A percentile compares a stretch with the other conserved stretches of the same genome.
These are phyloP conservation scores for Hetaerina americana DNA, from an alignment of 1,140 invertebrate genomes.

Conservation along the genomic window DNA sequence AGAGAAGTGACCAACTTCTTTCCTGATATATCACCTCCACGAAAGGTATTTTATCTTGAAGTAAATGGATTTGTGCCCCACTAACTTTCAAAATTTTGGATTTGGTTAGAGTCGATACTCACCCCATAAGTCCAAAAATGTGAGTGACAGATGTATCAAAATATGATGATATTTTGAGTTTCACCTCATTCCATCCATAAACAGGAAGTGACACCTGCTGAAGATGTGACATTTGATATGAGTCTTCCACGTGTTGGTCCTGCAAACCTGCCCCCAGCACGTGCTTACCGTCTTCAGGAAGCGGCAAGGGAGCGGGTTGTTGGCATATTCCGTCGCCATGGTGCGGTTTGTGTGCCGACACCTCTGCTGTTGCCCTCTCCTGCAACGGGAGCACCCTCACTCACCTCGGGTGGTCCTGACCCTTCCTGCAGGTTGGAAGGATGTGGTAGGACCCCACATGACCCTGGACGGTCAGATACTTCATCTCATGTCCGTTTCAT, in stretches of 20 bases:
- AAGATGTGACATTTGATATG: conserved; percentile 64
- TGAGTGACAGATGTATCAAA: too few species aligned
- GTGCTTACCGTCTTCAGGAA: conserved; percentile 12
- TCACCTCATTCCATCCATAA: conserved; percentile 10
- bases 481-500: conserved; percentile 62
- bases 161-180: conserved; percentile 1
- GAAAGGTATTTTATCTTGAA: too few species aligned
- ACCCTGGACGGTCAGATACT: too few species aligned
- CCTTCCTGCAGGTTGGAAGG: conserved; percentile 37
- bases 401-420: conserved; percentile 28
- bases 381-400: not conserved
- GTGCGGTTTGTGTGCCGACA: conserved; percentile 56
- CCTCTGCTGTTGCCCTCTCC: conserved; percentile 55
- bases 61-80: too few species aligned
- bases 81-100: too few species aligned
- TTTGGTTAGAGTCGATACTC: too few species aligned
- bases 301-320: conserved; percentile 32
- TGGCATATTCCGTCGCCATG: conserved; percentile 61
- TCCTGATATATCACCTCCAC: too few species aligned
- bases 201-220: conserved; percentile 43
- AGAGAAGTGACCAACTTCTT: too few species aligned
- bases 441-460: too few species aligned
- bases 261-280: not conserved
- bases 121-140: too few species aligned
- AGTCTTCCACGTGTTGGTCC: conserved; percentile 30